phyloP scores from a whole-genome alignment of 2,797 vertebrate genomes.

The Sparus aurata region DNA sequence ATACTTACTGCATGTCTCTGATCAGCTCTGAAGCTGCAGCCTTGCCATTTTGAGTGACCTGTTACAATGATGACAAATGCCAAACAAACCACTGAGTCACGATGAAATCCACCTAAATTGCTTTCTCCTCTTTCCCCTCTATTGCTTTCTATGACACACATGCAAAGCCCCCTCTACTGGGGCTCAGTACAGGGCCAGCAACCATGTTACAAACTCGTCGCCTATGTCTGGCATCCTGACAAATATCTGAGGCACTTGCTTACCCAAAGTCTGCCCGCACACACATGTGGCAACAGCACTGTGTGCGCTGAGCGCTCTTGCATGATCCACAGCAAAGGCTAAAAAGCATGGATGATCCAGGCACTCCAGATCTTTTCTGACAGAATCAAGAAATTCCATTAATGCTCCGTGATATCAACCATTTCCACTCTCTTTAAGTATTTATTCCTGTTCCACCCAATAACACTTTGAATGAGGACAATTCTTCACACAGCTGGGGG shows the following conservation, averaged over 20 bases:
- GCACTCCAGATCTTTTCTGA: constrained; percentile 61
- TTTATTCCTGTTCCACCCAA: constrained; percentile 56
- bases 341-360: constrained; percentile 32
- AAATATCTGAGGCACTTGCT: constrained; percentile 83
- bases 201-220: constrained; percentile 70
- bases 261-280: constrained; percentile 73
- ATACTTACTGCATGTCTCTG: constrained; percentile 28
- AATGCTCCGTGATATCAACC: constrained; percentile 56
- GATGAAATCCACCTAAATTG: constrained; percentile 64
- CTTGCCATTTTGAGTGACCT: constrained; percentile 49
- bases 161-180: constrained; percentile 44
- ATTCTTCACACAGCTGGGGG: constrained; percentile 11
- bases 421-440: constrained; percentile 64
- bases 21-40: constrained; percentile 41
- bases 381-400: constrained; percentile 74
- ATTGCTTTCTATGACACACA: constrained; percentile 48
- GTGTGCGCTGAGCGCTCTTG: constrained; percentile 50
- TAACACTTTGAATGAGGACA: constrained; percentile 8
- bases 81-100: constrained; percentile 68
- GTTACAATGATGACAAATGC: constrained; percentile 56
- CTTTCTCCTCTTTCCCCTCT: constrained; percentile 46
- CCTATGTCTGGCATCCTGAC: constrained; percentile 84
- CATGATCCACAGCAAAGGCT: constrained; percentile 54
- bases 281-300: constrained; percentile 73
- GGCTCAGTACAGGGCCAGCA: constrained; percentile 74